phyloP scores from a whole-genome alignment of 2,113 vertebrate species.

The Mixornis gularis region DNA sequence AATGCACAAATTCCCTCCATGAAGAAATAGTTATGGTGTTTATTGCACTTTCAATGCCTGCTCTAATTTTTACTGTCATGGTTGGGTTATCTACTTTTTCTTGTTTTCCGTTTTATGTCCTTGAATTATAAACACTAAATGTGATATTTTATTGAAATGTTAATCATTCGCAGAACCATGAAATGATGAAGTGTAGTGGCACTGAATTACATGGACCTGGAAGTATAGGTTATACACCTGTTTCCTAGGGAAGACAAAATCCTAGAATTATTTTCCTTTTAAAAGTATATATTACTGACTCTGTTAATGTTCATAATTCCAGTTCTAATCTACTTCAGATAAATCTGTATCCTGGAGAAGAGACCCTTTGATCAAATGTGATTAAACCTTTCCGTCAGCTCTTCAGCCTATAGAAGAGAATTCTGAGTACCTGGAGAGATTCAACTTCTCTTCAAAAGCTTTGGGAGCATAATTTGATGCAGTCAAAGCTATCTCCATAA shows the following conservation, averaged over 20 bases:
- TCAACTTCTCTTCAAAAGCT: slow-evolving; percentile 48
- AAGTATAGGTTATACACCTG: neutral
- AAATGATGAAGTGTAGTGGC: neutral
- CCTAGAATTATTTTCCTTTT: neutral
- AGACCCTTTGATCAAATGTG: slow-evolving; percentile 4
- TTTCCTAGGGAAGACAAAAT: neutral
- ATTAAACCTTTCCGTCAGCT: neutral
- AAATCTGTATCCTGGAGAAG: neutral
- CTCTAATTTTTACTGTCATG: slow-evolving; percentile 15
- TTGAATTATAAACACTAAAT: slow-evolving; percentile 29
- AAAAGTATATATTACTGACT: neutral
- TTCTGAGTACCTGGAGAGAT: slow-evolving; percentile 9
- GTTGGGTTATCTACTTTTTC: neutral
- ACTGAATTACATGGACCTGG: neutral
- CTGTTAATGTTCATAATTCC: neutral
- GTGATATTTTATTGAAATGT: slow-evolving; percentile 44
- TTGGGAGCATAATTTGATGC: slow-evolving; percentile 23
- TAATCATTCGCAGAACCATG: neutral
- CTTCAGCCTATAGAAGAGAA: slow-evolving; percentile 7
- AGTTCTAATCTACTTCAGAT: neutral
- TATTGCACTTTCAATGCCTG: neutral
- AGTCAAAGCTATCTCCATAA: slow-evolving; percentile 19
- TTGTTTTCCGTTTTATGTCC: neutral
- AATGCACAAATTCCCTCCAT: neutral
- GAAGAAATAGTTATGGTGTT: neutral